Percentiles rank a stretch among this genome's conserved stretches.
Evolutionary conservation across 2,113 vertebrate genomes (phyloP).

Genomic region (Solenodon paradoxus): DNA sequence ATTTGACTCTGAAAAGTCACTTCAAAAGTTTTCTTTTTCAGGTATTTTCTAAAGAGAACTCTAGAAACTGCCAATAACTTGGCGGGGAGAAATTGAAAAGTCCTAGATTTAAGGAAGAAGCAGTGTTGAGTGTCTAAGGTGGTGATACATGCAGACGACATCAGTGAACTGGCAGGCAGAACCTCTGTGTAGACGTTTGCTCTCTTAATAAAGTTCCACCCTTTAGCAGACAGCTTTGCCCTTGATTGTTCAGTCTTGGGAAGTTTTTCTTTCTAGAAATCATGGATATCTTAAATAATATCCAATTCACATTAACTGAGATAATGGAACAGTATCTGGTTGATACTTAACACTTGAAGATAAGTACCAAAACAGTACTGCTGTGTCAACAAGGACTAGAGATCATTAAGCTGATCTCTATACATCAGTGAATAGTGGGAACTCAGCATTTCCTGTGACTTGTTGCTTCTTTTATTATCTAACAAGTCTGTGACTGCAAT

Average conservation of each 20-base stretch:
- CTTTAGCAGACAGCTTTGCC: background rate
- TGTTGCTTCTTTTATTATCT: background rate
- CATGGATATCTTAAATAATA: background rate
- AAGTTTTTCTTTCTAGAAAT: background rate
- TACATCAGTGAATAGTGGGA: background rate
- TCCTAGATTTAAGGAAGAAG: background rate
- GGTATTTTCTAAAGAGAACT: background rate
- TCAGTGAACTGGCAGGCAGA: background rate
- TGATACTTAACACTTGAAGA: background rate
- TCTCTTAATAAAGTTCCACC: background rate
- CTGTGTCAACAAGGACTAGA: background rate
- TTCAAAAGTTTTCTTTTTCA: background rate
- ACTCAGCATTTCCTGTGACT: background rate
- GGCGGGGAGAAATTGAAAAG: background rate
- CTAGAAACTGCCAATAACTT: background rate
- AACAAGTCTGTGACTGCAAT: background rate
- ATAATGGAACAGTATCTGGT: background rate
- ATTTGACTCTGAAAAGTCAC: background rate
- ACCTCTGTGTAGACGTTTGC: background rate
- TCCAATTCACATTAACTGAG: background rate
- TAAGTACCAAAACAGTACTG: background rate
- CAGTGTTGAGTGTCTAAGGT: background rate
- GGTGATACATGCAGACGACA: background rate
- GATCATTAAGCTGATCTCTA: too few species aligned
- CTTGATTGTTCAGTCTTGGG: background rate